Conservation (phyloP, 2,113 vertebrate species). For the Colius striatus region DNA sequence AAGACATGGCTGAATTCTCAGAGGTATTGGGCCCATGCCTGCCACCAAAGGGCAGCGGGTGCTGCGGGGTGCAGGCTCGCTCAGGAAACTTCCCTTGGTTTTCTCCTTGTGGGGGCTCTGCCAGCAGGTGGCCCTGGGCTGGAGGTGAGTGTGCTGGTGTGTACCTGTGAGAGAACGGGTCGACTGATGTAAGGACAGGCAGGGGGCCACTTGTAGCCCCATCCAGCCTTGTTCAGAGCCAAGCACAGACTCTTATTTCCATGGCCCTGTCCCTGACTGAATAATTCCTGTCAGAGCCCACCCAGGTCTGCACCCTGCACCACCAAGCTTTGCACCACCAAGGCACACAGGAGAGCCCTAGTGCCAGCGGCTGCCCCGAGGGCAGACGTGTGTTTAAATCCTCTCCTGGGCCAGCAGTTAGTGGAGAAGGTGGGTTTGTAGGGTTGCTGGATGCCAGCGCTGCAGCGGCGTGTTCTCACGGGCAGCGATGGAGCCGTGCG, state of each 20-base stretch:
- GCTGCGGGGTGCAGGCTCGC: not conserved
- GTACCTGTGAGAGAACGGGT: no score
- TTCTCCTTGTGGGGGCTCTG: not conserved
- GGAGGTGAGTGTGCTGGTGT: not conserved
- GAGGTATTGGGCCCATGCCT: not conserved
- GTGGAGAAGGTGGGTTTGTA: not conserved
- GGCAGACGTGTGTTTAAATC: accelerated
- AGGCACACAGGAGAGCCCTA: not conserved
- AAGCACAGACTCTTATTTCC: not conserved
- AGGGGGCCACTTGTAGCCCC: not conserved
- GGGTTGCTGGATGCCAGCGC: not conserved
- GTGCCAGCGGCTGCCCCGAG: not conserved
- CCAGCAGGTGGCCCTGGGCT: not conserved
- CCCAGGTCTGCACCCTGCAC: not conserved
- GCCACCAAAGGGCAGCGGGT: accelerated
- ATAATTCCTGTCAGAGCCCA: not conserved
- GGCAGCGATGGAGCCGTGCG: not conserved
- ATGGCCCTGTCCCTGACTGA: accelerated
- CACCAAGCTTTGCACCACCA: not conserved
- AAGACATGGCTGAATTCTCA: not conserved
- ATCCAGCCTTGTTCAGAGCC: not conserved
- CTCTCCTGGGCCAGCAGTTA: not conserved
- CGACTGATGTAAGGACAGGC: not conserved
- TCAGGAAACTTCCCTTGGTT: not conserved
- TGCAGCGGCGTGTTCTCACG: not conserved